These are phyloP conservation scores for Archocentrus centrarchus DNA, from an alignment of 2,113 vertebrate genomes.

Conservation along the genomic window DNA sequence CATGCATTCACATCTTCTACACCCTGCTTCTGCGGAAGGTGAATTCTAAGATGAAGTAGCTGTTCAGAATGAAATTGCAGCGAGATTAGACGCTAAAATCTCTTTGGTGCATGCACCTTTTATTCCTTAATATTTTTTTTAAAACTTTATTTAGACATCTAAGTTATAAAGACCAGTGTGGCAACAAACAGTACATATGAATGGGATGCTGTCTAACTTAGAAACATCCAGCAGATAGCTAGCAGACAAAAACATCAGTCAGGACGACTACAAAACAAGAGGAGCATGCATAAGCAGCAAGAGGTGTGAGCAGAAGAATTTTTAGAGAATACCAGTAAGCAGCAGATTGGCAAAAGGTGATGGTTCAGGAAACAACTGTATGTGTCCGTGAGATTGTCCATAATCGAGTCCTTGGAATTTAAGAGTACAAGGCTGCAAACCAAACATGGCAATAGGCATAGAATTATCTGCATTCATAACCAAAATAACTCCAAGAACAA, in stretches of 20 bases:
- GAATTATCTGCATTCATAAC: background rate
- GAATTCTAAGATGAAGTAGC: background rate
- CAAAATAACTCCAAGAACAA: conserved; percentile 18
- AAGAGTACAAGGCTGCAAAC: conserved; percentile 22
- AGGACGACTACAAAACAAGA: background rate
- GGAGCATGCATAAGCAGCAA: background rate
- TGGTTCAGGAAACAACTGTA: background rate
- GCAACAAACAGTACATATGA: background rate
- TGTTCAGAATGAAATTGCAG: conserved; percentile 17
- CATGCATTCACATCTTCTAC: conserved; percentile 10
- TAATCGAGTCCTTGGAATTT: background rate
- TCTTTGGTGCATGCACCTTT: background rate
- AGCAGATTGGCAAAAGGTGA: background rate
- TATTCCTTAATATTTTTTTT: background rate
- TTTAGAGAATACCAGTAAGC: background rate
- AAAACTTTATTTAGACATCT: background rate
- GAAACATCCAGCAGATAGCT: background rate
- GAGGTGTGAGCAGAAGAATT: background rate
- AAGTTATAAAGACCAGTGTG: background rate
- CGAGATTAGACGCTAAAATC: conserved; percentile 14
- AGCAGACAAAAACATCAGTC: background rate
- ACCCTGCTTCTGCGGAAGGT: conserved; percentile 10
- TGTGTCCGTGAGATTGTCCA: background rate
- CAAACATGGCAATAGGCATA: conserved; percentile 27
- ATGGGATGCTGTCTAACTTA: background rate